Base-by-base conservation (phyloP, 2,797 vertebrate species). In the Hipposideros larvatus region DNA sequence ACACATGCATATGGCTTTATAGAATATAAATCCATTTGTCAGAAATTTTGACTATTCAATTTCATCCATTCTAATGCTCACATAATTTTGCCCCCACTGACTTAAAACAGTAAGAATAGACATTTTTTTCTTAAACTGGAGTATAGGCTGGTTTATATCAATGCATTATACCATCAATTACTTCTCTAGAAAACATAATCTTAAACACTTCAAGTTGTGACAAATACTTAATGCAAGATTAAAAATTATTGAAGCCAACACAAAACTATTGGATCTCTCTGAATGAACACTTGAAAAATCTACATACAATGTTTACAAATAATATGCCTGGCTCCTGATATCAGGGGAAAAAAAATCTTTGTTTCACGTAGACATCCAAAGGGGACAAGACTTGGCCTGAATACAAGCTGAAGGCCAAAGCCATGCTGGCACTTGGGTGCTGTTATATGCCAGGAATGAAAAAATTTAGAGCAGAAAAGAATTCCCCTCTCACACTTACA, bases 261-360 rank as follows among this genome's bases (percentile, higher is more conserved):
- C 28, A 43, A 68, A 84, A 79, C 28, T 43, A 63, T 5, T 51
- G 48, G 63, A 66, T 87, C 37, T 63, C 94, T 89, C 65, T 83
- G 7, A 31, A 86, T 80, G 21, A 94, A n/a, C 68, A 77, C 91
- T 0, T 91, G 16, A 65, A 93, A 91, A 87, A 55, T 51, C 48
- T 82, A 94, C 11, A 96, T 3, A n/a, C 26, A 61, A 59, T 78
- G 16, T 73, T 93, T 90, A 95, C 16, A 95, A 87, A 82, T 37
- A 93, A 63, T 48, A 92, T 7, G 43, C 18, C 21, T 80, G n/a
- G 26, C 24, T 87, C 83, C 83, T 84, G 53, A 14, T 19, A 68
- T 26, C 4, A 86, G 61, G 57, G 61, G 57, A 2, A 34, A n/a
- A n/a, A 19, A 46, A 18, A 3, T 22, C 61, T 87, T 66, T 24